phyloP scores from a whole-genome alignment of 1,140 invertebrate genomes.

The Rhynchophorus ferrugineus region DNA sequence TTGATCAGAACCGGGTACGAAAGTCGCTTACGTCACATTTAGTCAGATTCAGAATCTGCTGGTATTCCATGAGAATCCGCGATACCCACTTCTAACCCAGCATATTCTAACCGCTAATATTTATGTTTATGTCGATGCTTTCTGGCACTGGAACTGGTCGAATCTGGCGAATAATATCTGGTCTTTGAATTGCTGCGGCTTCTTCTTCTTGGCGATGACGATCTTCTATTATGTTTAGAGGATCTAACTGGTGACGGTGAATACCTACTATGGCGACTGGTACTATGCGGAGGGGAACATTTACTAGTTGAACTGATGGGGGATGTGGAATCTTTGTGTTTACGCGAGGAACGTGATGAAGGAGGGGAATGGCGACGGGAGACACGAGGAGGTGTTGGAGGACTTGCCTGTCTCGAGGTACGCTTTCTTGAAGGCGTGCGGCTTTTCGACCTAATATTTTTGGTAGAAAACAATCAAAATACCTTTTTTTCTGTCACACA shows the following conservation, averaged over 20 bases:
- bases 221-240: conserved; percentile 19
- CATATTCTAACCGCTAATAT: conserved; percentile 24
- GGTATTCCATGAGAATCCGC: not conserved
- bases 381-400: conserved; percentile 34
- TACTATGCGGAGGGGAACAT: conserved; percentile 32
- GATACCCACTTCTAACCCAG: not conserved
- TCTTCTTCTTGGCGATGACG: conserved; percentile 27
- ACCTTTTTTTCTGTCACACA: conserved; percentile 2
- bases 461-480: conserved; percentile 19
- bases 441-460: conserved; percentile 39
- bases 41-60: not conserved
- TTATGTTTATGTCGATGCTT: conserved; percentile 40
- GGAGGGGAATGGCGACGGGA: conserved; percentile 35
- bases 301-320: conserved; percentile 34
- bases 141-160: conserved; percentile 22
- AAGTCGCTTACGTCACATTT: not conserved
- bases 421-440: conserved; percentile 37
- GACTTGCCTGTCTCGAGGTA: conserved; percentile 26
- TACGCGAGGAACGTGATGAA: conserved; percentile 31
- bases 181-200: conserved; percentile 30
- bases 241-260: conserved; percentile 27
- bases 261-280: conserved; percentile 25
- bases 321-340: conserved; percentile 33
- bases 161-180: conserved; percentile 34
- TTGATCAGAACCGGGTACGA: not conserved